phyloP scores from a whole-genome alignment of 2,113 vertebrate species.

The Potamarius usumacintae region DNA sequence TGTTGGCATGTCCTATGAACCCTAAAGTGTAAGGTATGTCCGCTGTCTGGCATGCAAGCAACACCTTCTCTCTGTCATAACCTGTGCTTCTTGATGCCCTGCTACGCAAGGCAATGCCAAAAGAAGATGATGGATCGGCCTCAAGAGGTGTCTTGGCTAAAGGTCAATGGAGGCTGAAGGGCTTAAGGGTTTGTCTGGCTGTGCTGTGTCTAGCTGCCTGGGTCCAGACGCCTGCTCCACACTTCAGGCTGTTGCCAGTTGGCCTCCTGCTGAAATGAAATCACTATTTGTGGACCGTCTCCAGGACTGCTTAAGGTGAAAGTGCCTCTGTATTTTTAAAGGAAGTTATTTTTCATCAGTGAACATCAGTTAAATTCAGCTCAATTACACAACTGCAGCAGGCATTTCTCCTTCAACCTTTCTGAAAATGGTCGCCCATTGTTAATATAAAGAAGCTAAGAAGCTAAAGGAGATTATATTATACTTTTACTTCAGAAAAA shows the following conservation, averaged over 20 bases:
- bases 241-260: constrained; percentile 39
- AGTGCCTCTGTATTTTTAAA: constrained; percentile 32
- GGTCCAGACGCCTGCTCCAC: constrained; percentile 37
- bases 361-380: constrained; percentile 3
- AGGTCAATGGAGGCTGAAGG: constrained; percentile 28
- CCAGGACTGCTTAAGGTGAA: constrained; percentile 50
- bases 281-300: constrained; percentile 38
- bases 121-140: constrained; percentile 27
- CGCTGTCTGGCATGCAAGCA: constrained; percentile 51
- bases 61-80: constrained; percentile 28
- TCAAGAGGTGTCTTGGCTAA: constrained; percentile 34
- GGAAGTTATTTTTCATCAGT: constrained; percentile 39
- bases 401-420: background rate
- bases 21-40: constrained; percentile 64
- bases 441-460: constrained; percentile 2
- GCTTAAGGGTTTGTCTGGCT: constrained; percentile 40
- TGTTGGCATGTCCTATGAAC: constrained; percentile 5
- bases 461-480: background rate
- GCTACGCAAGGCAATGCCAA: background rate
- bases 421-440: background rate
- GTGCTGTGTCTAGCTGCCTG: constrained; percentile 13
- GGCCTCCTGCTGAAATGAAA: constrained; percentile 52
- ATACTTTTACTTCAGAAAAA: background rate
- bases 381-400: constrained; percentile 20
- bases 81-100: constrained; percentile 21